Evolutionary conservation across 2,797 vertebrate species (phyloP), one percentile per base, ranked within the genome.

Genomic region (Tarsius wallacei): DNA sequence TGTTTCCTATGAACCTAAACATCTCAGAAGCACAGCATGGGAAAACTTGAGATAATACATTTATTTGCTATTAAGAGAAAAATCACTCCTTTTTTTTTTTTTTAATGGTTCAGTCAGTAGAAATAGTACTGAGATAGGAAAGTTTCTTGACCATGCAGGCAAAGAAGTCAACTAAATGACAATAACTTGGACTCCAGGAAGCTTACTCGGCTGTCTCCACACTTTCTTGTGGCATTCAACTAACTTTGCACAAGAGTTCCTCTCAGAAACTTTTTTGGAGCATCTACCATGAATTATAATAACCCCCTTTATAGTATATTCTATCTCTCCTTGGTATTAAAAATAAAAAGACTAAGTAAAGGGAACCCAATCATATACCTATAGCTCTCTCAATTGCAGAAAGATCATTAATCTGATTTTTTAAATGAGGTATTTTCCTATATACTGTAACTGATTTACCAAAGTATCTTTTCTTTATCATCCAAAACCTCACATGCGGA

Each of bases 401-500:
- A 66, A 64, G 42, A 33, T 47, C 42, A 76, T 59, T 33, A 64
- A 77, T 59, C 76, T 13, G 24, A 59, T 66, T 42, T 92, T 8
- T 59, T 83, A 95, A 95, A 85, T 51, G 51, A 88, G 24, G n/a
- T n/a, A 9, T 91, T 68, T 81, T 15, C 31, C 31, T 63, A 71
- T 61, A 42, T 77, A 66, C 31, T 28, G 24, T 55, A 93, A 88
- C 42, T 13, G 22, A 71, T 74, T 92, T 24, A 55, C 11, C 22
- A 57, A 91, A 93, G 49, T 63, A 49, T 13, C 13, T 85, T 94
- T 88, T 4, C 9, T 33, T 70, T 14, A 73, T 88, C 55, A 53
- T 42, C 9, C 33, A 77, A 74, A 85, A 80, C 21, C 10, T 61
- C 36, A 66, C 12, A 86, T 49, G 17, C 21, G 26, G 2, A 68